Percentiles rank a stretch among this genome's conserved stretches.
phyloP scores from a whole-genome alignment of 2,888 invertebrate species.

The Plebejus argus region DNA sequence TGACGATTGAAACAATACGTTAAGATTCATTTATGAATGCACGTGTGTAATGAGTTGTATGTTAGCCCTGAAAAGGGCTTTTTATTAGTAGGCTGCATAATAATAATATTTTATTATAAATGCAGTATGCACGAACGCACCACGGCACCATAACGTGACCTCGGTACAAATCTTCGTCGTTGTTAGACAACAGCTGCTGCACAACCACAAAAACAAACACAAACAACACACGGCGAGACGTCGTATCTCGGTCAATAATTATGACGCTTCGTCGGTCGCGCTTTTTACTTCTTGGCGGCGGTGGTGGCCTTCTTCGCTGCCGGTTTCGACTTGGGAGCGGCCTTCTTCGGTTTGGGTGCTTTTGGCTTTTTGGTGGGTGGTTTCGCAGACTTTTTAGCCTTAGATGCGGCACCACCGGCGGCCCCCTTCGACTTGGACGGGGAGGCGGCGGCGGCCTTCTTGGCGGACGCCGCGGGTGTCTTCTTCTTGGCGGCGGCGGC shows the following conservation, averaged over 20 bases:
- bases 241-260: conserved; percentile 5
- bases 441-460: conserved; percentile 43
- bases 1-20: too few species aligned
- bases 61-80: conserved; percentile 20
- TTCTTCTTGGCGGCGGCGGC: conserved; percentile 50
- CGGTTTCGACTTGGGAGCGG: conserved; percentile 48
- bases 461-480: conserved; percentile 40
- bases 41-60: background rate
- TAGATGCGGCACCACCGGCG: conserved; percentile 40
- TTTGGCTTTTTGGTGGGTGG: conserved; percentile 50
- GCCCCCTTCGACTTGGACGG: conserved; percentile 42
- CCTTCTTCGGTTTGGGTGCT: conserved; percentile 56
- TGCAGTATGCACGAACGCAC: background rate
- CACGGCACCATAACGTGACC: conserved; percentile 22
- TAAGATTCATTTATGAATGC: background rate
- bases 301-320: conserved; percentile 46
- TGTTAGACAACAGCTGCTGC: background rate
- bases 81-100: conserved; percentile 11
- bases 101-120: background rate
- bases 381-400: conserved; percentile 46
- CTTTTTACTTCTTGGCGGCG: conserved; percentile 46
- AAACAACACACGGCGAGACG: background rate
- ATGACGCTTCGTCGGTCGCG: conserved; percentile 31
- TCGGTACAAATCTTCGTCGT: conserved; percentile 4
- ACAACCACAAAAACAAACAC: too few species aligned